Evolutionary conservation across 2,888 invertebrate genomes (phyloP).

Genomic region (Aspidiotus rigidus): DNA sequence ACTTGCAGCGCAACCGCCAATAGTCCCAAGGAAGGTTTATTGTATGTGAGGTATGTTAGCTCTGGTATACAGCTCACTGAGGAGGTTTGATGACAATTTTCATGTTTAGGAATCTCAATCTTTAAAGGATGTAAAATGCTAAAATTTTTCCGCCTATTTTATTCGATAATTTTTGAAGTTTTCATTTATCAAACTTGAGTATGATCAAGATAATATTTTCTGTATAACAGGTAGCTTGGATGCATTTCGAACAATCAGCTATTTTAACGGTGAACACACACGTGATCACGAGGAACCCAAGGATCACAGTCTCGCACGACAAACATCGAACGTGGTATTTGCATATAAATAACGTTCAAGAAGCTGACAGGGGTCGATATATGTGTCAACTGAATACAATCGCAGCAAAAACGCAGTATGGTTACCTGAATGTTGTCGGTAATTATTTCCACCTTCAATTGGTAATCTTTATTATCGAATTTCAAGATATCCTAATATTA

Average conservation of each 20-base stretch:
- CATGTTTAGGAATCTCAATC: too few relatives aligned
- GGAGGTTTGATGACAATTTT: too few relatives aligned
- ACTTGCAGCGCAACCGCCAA: too few relatives aligned
- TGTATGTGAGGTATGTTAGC: too few relatives aligned
- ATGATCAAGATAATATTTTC: conserved; percentile 2
- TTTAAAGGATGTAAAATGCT: too few relatives aligned
- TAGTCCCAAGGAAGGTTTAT: too few relatives aligned
- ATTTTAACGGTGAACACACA: conserved; percentile 88
- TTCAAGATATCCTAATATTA: too few relatives aligned
- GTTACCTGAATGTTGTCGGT: conserved; percentile 87
- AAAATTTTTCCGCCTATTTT: too few relatives aligned
- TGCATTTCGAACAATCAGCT: conserved; percentile 89
- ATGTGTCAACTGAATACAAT: conserved; percentile 93
- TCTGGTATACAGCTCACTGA: too few relatives aligned
- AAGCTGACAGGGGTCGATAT: conserved; percentile 83
- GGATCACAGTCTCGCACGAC: conserved; percentile 85
- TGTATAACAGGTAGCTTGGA: conserved; percentile 80
- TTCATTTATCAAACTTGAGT: too few relatives aligned
- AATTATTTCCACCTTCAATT: conserved; percentile 43
- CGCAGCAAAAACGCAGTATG: conserved; percentile 84
- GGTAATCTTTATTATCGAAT: too few relatives aligned
- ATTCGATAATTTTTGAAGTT: too few relatives aligned
- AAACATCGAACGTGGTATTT: conserved; percentile 88
- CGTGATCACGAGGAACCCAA: conserved; percentile 84
- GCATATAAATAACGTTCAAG: conserved; percentile 83